A percentile compares a stretch with the other conserved stretches of the same genome.
Conservation (phyloP, 2,797 vertebrate species). For the Leptoclinus maculatus region DNA sequence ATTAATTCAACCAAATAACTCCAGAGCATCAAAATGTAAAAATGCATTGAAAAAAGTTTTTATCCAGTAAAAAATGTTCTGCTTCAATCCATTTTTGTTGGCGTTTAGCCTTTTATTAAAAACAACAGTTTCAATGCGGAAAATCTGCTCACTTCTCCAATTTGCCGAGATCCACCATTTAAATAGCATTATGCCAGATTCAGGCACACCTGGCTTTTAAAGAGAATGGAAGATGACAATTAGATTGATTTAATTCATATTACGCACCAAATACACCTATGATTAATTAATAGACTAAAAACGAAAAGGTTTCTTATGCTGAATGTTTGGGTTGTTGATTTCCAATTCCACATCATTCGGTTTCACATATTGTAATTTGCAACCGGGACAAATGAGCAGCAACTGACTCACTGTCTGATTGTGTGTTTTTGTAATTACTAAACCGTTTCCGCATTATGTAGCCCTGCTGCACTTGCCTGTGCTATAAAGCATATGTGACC, state of each 20-base stretch:
- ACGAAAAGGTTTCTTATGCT: not conserved
- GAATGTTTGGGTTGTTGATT: not conserved
- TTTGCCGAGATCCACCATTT: not conserved
- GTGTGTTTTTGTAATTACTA: not conserved
- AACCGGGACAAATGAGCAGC: not conserved
- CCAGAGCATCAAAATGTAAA: too few relatives aligned
- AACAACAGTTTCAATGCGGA: too few relatives aligned
- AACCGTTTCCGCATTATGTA: not conserved
- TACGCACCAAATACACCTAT: not conserved
- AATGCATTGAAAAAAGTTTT: too few relatives aligned
- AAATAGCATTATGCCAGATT: not conserved
- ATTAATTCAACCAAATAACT: too few relatives aligned
- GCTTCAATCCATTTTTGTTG: too few relatives aligned
- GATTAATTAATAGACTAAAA: not conserved
- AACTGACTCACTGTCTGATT: not conserved
- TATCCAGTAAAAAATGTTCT: too few relatives aligned
- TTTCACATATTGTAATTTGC: not conserved
- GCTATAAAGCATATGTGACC: not conserved
- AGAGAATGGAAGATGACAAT: not conserved
- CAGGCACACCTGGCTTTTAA: not conserved
- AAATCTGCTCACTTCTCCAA: too few relatives aligned
- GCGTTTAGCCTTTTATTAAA: too few relatives aligned
- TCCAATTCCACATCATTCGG: not conserved
- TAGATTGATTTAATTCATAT: not conserved
- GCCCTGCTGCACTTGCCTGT: not conserved